A percentile compares a stretch with the other conserved stretches of the same genome.
Evolutionary conservation across 2,888 invertebrate species (phyloP).

Genomic region (Dolomedes plantarius): DNA sequence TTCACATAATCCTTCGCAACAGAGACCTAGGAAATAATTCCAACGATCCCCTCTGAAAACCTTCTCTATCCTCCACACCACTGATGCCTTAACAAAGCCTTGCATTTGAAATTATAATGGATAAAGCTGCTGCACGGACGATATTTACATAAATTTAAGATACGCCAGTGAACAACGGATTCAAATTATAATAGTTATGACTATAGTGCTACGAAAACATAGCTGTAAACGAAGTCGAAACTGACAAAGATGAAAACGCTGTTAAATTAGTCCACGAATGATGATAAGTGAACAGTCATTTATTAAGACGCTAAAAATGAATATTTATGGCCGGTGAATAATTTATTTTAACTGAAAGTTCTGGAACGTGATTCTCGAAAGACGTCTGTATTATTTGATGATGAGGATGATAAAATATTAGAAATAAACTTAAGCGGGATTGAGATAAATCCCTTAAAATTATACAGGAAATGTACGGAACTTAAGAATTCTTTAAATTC

Average conservation of each 20-base stretch:
- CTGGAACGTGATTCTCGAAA: background rate
- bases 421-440: slow-evolving; percentile 10
- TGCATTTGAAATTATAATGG: slow-evolving; percentile 12
- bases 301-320: slow-evolving; percentile 2
- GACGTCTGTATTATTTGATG: slow-evolving; percentile 14
- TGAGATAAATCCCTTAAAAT: background rate
- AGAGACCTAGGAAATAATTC: background rate
- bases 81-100: background rate
- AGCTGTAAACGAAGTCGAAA: background rate
- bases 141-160: slow-evolving; percentile 12
- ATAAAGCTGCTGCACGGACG: background rate
- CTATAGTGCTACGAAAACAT: slow-evolving; percentile 10
- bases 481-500: background rate
- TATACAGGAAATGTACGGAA: background rate
- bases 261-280: slow-evolving; percentile 10
- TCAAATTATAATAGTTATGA: slow-evolving; percentile 16
- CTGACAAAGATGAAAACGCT: slow-evolving; percentile 3
- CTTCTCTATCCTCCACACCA: background rate
- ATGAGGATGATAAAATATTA: slow-evolving; percentile 14
- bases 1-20: background rate
- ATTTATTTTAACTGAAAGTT: slow-evolving; percentile 15
- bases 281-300: slow-evolving; percentile 12
- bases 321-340: slow-evolving; percentile 5
- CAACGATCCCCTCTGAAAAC: background rate
- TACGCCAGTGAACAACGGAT: background rate